Evolutionary conservation across 2,888 invertebrate genomes (phyloP).

Genomic region (Archips crataeganus): DNA sequence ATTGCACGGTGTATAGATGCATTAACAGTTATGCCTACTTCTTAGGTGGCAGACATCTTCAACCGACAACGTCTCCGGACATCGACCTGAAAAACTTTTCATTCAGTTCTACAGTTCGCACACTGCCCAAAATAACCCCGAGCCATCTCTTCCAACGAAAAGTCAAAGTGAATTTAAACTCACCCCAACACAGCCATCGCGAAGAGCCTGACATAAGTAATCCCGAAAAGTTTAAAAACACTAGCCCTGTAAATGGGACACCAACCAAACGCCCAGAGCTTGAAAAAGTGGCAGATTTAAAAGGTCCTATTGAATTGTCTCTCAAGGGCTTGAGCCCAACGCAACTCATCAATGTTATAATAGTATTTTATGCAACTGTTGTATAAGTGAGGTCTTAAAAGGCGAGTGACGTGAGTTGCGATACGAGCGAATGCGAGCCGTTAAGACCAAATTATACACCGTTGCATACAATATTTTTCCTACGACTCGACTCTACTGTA

Average conservation of each 20-base stretch:
- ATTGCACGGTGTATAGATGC: no score
- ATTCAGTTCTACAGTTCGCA: constrained; percentile 76
- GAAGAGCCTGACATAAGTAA: constrained; percentile 46
- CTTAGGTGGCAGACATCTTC: constrained; percentile 88
- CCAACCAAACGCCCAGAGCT: constrained; percentile 61
- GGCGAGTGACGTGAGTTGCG: no score
- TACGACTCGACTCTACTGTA: no score
- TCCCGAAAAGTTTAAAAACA: constrained; percentile 75
- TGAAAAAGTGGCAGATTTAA: constrained; percentile 53
- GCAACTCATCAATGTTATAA: constrained; percentile 89
- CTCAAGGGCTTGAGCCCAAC: constrained; percentile 89
- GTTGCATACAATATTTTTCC: no score
- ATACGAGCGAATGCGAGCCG: no score
- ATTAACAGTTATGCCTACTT: no score
- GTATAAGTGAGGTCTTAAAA: no score
- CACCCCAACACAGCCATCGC: no score
- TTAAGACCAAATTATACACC: no score
- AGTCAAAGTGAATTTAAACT: no score
- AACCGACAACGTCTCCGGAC: constrained; percentile 93
- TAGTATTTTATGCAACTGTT: no score
- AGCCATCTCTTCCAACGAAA: constrained; percentile 80
- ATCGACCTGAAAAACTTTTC: constrained; percentile 85
- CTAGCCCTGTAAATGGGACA: constrained; percentile 65
- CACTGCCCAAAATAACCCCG: constrained; percentile 81
- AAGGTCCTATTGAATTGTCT: constrained; percentile 84